These are phyloP conservation scores for Zophobas morio DNA, from an alignment of 1,140 invertebrate species.

Conservation along the genomic window DNA sequence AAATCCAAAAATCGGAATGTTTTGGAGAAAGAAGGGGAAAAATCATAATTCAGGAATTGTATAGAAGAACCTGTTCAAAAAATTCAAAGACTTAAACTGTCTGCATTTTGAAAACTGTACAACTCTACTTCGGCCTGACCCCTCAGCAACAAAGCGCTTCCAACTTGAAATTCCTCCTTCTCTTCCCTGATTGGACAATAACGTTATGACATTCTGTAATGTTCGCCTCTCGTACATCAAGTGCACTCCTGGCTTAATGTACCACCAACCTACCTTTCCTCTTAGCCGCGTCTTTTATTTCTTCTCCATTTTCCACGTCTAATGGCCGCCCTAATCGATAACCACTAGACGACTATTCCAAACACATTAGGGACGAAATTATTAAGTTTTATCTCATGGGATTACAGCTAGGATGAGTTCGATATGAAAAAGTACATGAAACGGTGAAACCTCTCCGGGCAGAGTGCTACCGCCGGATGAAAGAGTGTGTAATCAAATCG, in stretches of 20 bases:
- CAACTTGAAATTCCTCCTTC: no score
- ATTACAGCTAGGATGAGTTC: slow-evolving; percentile 1
- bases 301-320: slow-evolving; percentile 19
- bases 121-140: no score
- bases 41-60: no score
- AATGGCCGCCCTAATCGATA: slow-evolving; percentile 35
- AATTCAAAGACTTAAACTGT: no score
- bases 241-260: slow-evolving; percentile 31
- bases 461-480: background rate
- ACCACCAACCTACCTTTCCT: slow-evolving; percentile 20
- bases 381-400: slow-evolving; percentile 30
- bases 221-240: slow-evolving; percentile 25
- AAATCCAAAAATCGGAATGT: no score
- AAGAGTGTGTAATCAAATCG: slow-evolving; percentile 21
- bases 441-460: slow-evolving; percentile 2
- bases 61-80: no score
- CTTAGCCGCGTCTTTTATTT: slow-evolving; percentile 23
- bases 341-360: slow-evolving; percentile 32
- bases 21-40: no score
- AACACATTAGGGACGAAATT: slow-evolving; percentile 40
- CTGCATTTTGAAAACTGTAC: no score
- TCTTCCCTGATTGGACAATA: background rate
- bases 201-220: slow-evolving; percentile 19
- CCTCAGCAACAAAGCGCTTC: no score
- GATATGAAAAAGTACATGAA: slow-evolving; percentile 18